phyloP scores from a whole-genome alignment of 2,888 invertebrate species.

The Drosophila nigricruria region DNA sequence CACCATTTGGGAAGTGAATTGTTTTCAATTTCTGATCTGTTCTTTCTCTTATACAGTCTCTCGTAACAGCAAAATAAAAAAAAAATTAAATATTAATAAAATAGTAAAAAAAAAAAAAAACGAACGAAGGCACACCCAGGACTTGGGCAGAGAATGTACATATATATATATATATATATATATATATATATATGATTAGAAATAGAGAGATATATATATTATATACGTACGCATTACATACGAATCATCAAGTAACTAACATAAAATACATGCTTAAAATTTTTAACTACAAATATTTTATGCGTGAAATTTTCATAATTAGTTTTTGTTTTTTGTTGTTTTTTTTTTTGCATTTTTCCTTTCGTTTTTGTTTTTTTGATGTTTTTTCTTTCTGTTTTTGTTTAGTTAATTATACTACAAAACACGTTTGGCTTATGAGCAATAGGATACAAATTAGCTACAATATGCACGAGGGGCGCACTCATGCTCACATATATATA shows the following conservation, averaged over 20 bases:
- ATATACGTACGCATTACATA: conserved; percentile 42
- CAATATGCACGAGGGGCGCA: conserved; percentile 47
- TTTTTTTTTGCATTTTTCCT: conserved; percentile 14
- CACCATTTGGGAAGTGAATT: conserved; percentile 50
- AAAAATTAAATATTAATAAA: conserved; percentile 8
- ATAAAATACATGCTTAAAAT: conserved; percentile 58
- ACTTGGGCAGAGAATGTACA: conserved; percentile 44
- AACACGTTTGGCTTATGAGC: conserved; percentile 65
- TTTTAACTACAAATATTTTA: conserved; percentile 53
- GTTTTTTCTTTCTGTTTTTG: conserved; percentile 15
- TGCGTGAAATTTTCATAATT: conserved; percentile 37
- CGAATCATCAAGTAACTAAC: conserved; percentile 48
- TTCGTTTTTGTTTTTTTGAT: conserved; percentile 5
- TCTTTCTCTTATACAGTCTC: conserved; percentile 41
- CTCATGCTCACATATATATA: conserved; percentile 37
- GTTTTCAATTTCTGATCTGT: conserved; percentile 20
- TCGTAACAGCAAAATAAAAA: conserved; percentile 41
- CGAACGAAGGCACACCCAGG: conserved; percentile 58
- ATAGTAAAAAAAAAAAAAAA: conserved; percentile 27
- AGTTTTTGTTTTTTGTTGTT: conserved; percentile 3
- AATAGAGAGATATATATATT: conserved; percentile 7
- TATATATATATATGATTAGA: conserved; percentile 1
- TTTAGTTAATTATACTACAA: conserved; percentile 62
- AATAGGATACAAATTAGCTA: conserved; percentile 74
- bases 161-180: conserved; percentile 10